Base-by-base conservation (phyloP, 2,113 vertebrate genomes). In the Noturus placidus region DNA sequence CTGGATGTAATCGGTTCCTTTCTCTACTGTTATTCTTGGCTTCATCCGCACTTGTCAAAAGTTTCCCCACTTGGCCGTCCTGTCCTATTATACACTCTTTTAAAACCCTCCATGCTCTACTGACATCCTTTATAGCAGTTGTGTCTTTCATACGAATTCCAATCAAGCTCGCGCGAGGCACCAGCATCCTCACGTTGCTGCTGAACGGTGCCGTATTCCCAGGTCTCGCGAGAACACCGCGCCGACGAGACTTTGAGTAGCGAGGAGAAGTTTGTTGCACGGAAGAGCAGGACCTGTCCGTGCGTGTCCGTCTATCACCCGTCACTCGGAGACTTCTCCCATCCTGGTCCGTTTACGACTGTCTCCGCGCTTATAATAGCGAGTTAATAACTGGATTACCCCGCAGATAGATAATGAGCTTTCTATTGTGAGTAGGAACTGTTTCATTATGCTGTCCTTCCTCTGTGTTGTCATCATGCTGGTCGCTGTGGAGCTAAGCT, bases 351-450 rank as follows among this genome's bases (percentile, higher is more conserved):
- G 4, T 67, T 69, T 57, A 17, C 15, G 9, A 11, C 2, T 38
- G 15, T 78, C 35, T 17, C 25, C 20, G 33, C 54, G 59, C 27
- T 13, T 15, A n/a, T 50, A 25, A 19, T 50, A 52, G 30, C 52
- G 10, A 13, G 78, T 57, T 56, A 54, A 38, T 56, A 63, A 38
- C 59, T 54, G 63, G 54, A 72, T 33, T 46, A 33, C 25, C 7
- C 46, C 27, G 22, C 25, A 22, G 25, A 61, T 42, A 88, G 89
- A 91, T 84, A 92, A 92, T 92, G 92, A 92, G 92, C 86, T 92
- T 92, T 91, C 88, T 92, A 56, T 92, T 92, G 92, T 92, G 72
- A 92, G 92, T 92, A 90, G 84, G 13, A 35, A 6, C 30, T 17
- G 1, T 70, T 70, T 15, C 8, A 7, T 82, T 59, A n/a, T 81